Percentiles rank a stretch among this genome's conserved stretches.
These are phyloP conservation scores for Falco cherrug DNA, from an alignment of 2,797 vertebrate genomes.

Conservation along the genomic window DNA sequence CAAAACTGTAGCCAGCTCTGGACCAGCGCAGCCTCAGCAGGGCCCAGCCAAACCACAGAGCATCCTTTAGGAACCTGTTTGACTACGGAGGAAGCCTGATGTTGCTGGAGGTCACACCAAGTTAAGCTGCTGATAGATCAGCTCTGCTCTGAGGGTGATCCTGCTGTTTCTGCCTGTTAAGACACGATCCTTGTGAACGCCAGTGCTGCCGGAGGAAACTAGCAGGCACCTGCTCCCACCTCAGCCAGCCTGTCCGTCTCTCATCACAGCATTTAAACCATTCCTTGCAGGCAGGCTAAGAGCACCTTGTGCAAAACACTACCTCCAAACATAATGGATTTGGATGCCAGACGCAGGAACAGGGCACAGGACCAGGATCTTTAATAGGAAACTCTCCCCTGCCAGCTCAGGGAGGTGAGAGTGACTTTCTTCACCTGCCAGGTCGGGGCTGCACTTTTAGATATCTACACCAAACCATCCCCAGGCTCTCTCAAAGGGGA, in stretches of 20 bases:
- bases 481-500: neutral
- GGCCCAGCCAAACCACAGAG: neutral
- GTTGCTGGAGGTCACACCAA: neutral
- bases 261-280: accelerated
- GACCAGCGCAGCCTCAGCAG: neutral
- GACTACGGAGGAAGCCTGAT: neutral
- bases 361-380: neutral
- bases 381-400: neutral
- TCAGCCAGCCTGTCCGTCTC: neutral
- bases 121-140: neutral
- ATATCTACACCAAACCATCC: neutral
- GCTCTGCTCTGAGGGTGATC: neutral
- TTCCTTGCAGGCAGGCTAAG: neutral
- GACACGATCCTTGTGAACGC: accelerated
- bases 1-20: neutral
- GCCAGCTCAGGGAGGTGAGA: neutral
- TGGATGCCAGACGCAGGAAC: neutral
- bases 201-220: neutral
- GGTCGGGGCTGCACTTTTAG: neutral
- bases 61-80: neutral
- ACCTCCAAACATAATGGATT: neutral
- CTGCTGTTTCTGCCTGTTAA: neutral
- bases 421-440: neutral
- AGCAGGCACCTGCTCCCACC: neutral
- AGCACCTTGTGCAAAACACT: neutral